A percentile compares a stretch with the other conserved stretches of the same genome.
phyloP scores from a whole-genome alignment of 2,113 vertebrate genomes.

The Serinus canaria region DNA sequence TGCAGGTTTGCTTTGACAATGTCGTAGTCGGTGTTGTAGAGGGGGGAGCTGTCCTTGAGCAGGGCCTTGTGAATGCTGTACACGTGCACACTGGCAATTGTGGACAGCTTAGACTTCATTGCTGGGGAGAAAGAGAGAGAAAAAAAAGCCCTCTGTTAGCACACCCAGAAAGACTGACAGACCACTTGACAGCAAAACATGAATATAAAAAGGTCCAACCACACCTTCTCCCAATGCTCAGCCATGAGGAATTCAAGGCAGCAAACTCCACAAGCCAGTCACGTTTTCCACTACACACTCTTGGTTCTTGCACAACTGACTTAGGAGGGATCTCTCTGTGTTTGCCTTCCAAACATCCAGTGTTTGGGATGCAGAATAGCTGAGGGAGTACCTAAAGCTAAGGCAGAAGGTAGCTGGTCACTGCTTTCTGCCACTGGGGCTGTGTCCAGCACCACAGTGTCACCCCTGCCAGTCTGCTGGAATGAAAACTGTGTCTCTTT shows the following conservation, averaged over 20 bases:
- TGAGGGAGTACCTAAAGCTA: neutral
- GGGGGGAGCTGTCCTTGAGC: constrained; percentile 89
- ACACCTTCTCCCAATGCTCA: rapidly evolving
- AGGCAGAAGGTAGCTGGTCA: neutral
- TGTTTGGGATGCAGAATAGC: neutral
- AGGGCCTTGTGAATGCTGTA: constrained; percentile 95
- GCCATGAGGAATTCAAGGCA: neutral
- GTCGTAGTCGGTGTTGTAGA: constrained; percentile 94
- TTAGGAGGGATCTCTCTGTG: neutral
- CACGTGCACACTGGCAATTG: constrained; percentile 85
- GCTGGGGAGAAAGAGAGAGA: constrained; percentile 64
- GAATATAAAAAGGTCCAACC: rapidly evolving
- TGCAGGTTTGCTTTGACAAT: constrained; percentile 89
- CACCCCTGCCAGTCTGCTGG: neutral
- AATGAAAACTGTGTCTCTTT: neutral
- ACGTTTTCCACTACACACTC: neutral
- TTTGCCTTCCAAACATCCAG: neutral
- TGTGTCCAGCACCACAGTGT: neutral
- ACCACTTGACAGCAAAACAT: neutral
- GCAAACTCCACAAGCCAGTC: neutral
- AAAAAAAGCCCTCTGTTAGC: constrained; percentile 40
- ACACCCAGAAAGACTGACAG: neutral
- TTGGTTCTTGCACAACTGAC: neutral
- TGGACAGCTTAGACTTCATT: constrained; percentile 84
- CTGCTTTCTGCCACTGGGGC: neutral